Percentiles rank a stretch among this genome's conserved stretches.
phyloP scores from a whole-genome alignment of 23 tunicate species.

The Halocynthia roretzi region DNA sequence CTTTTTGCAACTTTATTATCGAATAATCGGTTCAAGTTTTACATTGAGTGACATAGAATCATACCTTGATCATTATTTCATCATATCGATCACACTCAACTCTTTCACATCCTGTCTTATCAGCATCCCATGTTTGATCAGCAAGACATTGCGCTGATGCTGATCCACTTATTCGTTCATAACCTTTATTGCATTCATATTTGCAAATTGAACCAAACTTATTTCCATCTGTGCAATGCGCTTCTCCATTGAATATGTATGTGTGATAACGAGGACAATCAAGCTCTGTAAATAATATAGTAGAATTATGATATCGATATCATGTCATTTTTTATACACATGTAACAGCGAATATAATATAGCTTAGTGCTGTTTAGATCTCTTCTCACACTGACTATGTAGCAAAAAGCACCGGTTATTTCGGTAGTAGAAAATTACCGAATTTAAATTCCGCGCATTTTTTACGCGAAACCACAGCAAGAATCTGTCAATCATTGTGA shows the following conservation, averaged over 20 bases:
- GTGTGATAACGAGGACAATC: slow-evolving; percentile 2
- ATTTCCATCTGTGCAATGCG: slow-evolving; percentile 26
- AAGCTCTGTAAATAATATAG: slow-evolving; percentile 8
- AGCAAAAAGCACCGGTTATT: no score
- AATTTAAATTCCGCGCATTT: no score
- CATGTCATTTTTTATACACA: no score
- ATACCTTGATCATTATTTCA: slow-evolving; percentile 16
- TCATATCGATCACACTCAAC: slow-evolving; percentile 9
- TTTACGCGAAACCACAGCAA: no score
- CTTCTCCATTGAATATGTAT: slow-evolving; percentile 10
- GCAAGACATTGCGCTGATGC: slow-evolving; percentile 39
- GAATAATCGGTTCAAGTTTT: not conserved
- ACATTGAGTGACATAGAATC: not conserved
- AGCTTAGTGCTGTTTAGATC: no score
- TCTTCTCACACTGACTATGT: no score
- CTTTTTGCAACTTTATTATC: not conserved
- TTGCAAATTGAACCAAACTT: slow-evolving; percentile 30
- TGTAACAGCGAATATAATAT: no score
- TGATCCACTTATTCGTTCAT: slow-evolving; percentile 23
- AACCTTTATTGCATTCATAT: slow-evolving; percentile 28
- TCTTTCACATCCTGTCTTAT: slow-evolving; percentile 36
- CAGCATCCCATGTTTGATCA: slow-evolving; percentile 37
- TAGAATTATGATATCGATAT: no score
- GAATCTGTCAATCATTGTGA: no score
- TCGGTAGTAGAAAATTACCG: no score